Evolutionary conservation across 2,113 vertebrate genomes (phyloP), one percentile per base, ranked within the genome.

Genomic region (Aspiorhynchus laticeps): DNA sequence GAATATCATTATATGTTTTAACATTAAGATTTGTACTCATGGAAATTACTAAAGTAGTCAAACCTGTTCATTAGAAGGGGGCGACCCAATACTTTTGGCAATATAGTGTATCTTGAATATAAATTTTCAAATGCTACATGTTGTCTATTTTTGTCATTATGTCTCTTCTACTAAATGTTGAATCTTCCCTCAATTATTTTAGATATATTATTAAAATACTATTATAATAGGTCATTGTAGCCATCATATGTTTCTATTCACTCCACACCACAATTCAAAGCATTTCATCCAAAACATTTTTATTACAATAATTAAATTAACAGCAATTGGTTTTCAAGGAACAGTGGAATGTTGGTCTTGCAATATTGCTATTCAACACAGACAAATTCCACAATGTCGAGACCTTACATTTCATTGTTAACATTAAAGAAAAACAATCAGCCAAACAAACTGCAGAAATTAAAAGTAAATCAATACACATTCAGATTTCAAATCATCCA

Each of bases 291-390:
- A 86, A 90, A 92, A 94, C 87, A 87, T 65, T 59, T 95, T 95
- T 95, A 94, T 95, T 95, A 92, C 87, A 93, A 93, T 90, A 92
- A 91, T 89, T 88, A 92, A 91, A 86, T 91, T 88, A 89, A 93
- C 90, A 93, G 93, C 87, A 85, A 91, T 90, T 90, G 85, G 86
- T 90, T 87, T 90, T 90, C 48, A 87, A 85, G 88, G 90, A 92
- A 91, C 84, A 85, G 88, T 91, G 86, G 91, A 92, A 88, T 91
- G 81, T 81, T 88, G 91, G 79, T 88, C 85, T 92, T 93, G 90
- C 90, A 90, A 91, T 94, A 93, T 94, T 93, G 93, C 93, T 91
- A 87, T 91, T 91, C 91, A 86, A 89, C 93, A 93, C 90, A 91
- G 84, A 93, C 88, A 92, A 88, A 89, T 88, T 88, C 86, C 91